Conservation (phyloP, 2,113 vertebrate genomes). For the Canis aureus region DNA sequence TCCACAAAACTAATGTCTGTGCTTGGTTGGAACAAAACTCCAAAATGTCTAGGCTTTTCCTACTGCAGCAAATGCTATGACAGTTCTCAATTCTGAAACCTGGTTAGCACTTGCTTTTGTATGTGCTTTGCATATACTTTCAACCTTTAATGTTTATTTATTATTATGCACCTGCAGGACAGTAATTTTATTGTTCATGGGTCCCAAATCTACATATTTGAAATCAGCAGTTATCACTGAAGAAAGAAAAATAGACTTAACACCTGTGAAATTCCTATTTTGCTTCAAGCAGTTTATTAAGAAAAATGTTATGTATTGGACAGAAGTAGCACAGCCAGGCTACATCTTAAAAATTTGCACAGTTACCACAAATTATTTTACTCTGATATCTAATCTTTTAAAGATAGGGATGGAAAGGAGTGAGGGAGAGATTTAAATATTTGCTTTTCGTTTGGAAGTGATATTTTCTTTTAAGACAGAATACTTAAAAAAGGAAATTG, state of each 20-base stretch:
- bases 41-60: neutral
- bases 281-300: conserved; percentile 65
- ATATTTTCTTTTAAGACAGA: conserved; percentile 44
- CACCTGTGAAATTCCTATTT: conserved; percentile 71
- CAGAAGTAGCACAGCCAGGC: neutral
- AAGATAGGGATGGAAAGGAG: neutral
- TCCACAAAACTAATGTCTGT: neutral
- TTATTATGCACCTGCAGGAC: conserved; percentile 41
- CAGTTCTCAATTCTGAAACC: neutral
- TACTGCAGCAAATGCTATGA: neutral
- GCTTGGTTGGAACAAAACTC: neutral
- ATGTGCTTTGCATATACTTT: neutral
- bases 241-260: conserved; percentile 61
- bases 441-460: conserved; percentile 10
- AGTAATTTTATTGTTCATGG: conserved; percentile 34
- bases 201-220: conserved; percentile 35
- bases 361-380: conserved; percentile 57
- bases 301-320: conserved; percentile 57
- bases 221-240: conserved; percentile 59
- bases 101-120: neutral
- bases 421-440: neutral
- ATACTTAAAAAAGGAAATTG: conserved; percentile 35
- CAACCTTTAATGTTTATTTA: conserved; percentile 52
- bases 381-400: conserved; percentile 46
- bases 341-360: conserved; percentile 59